Conservation (phyloP, 2,113 vertebrate genomes). For the Parus major region DNA sequence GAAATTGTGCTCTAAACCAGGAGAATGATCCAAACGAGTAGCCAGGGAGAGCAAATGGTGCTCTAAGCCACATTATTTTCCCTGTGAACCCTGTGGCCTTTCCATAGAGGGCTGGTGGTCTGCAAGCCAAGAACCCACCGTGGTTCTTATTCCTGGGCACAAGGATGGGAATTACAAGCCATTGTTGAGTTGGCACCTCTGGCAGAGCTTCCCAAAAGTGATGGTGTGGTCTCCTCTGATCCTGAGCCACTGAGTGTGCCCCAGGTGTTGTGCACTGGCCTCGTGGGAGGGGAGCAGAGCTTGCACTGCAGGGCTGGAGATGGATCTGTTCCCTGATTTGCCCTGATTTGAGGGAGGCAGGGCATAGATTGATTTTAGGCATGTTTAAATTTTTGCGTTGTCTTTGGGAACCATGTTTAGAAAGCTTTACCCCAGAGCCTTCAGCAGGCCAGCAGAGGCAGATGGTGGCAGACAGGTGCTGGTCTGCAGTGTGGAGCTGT, state of each 20-base stretch:
- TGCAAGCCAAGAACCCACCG: not conserved
- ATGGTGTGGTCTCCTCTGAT: not conserved
- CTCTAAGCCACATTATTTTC: not conserved
- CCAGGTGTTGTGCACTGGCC: not conserved
- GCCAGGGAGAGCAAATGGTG: not conserved
- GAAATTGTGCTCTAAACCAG: not conserved
- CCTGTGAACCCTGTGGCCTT: not conserved
- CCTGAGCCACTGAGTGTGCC: fast-evolving
- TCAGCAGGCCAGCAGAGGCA: not conserved
- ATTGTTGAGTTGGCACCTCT: not conserved
- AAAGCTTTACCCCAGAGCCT: not conserved
- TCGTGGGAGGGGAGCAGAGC: not conserved
- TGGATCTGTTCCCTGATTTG: not conserved
- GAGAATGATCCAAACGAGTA: not conserved
- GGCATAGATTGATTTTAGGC: fast-evolving
- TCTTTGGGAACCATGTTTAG: not conserved
- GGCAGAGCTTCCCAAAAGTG: not conserved
- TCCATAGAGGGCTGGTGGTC: not conserved
- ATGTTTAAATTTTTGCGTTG: not conserved
- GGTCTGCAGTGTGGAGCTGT: not conserved
- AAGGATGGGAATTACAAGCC: not conserved
- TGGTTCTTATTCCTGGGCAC: not conserved
- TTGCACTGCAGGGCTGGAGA: not conserved
- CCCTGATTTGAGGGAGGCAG: not conserved
- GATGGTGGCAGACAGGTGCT: not conserved